Evolutionary conservation across 2,888 invertebrate species (phyloP), one percentile per base, ranked within the genome.

Genomic region (Sinodicranocentrus sp.): DNA sequence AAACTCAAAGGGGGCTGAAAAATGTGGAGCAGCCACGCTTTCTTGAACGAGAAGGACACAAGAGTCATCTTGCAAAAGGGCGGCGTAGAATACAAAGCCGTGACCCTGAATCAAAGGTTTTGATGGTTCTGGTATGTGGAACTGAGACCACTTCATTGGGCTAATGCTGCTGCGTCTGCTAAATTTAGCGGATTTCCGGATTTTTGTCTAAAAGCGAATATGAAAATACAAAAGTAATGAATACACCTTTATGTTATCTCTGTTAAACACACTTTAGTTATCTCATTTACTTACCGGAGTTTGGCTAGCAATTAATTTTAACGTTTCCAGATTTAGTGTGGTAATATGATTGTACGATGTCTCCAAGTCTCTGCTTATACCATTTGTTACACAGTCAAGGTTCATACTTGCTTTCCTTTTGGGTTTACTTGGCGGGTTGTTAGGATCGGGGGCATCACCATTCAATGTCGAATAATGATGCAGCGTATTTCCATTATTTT

Each of bases 301-400:
- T 77, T 89, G 89, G 52, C 86, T 86, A 13, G 89, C 89, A 72
- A 89, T 89, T 1, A 89, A 67, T 54, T 85, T 86, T 19, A 89
- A 44, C 3, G 89, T 89, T 80, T 89, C 89, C 57, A 88, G 75
- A 65, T 89, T 89, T 25, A 89, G 72, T 17, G 85, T 86, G 10
- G 87, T 85, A 44, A 88, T 88, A 52, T 89, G 88, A 70, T 84
- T 87, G 70, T 87, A 87, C 19, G 87, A 78, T 1, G 84, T 83
- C 71, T 87, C 87, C 67, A 87, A 67, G 48, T 87, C 87, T 48
- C 83, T 23, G 19, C 76, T 70, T 17, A 82, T 75, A 8, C 83
- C 77, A 52, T 72, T 78, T 6, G 67, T 68, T 25, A 73, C 78
- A 68, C 76, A 82, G 26, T 84, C 77, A 23, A 82, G 33, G 54